These are phyloP conservation scores for Muraenolepis orangiensis DNA, from an alignment of 2,797 vertebrate genomes.

Conservation along the genomic window DNA sequence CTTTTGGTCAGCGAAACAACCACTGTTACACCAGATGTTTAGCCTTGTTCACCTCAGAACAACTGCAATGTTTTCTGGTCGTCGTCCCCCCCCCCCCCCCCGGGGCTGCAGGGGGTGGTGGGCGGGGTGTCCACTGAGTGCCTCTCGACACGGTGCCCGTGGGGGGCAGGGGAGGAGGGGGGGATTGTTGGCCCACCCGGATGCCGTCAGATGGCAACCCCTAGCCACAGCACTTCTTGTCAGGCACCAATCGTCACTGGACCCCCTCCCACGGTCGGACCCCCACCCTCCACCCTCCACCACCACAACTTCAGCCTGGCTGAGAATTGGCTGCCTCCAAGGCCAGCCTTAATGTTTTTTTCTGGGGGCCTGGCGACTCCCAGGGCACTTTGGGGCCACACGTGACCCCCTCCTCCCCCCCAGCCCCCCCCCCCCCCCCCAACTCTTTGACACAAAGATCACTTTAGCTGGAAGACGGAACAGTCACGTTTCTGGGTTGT, in stretches of 20 bases:
- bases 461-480: constrained; percentile 77
- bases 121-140: constrained; percentile 65
- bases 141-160: constrained; percentile 52
- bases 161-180: no score
- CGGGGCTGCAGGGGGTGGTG: constrained; percentile 15
- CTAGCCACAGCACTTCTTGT: constrained; percentile 61
- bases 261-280: constrained; percentile 27
- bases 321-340: constrained; percentile 46
- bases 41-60: constrained; percentile 69
- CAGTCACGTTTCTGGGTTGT: constrained; percentile 73
- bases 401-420: constrained; percentile 27
- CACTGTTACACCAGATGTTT: constrained; percentile 76
- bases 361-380: background rate
- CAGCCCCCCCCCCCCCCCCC: constrained; percentile 40
- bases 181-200: no score
- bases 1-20: constrained; percentile 53
- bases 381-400: background rate
- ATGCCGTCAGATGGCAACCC: constrained; percentile 26
- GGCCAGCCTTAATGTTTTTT: constrained; percentile 38
- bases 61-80: constrained; percentile 55
- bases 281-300: background rate
- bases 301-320: constrained; percentile 29
- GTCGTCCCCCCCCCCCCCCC: constrained; percentile 12
- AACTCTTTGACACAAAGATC: constrained; percentile 72
- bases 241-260: constrained; percentile 40